Evolutionary conservation across 2,888 invertebrate genomes (phyloP).

Genomic region (Chydorus sphaericus): DNA sequence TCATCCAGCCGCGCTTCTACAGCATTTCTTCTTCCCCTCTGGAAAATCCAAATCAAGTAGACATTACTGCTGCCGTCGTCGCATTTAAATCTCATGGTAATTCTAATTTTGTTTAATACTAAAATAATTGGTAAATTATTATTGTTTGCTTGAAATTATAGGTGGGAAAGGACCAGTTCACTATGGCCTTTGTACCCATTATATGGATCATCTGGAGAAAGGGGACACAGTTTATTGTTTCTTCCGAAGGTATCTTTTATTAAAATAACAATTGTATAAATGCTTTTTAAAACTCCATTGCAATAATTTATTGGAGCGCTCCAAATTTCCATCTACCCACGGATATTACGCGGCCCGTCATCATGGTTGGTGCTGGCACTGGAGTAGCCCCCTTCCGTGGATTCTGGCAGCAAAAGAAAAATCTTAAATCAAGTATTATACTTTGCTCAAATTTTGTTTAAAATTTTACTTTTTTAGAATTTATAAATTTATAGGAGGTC

Average conservation of each 20-base stretch:
- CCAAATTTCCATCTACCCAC: slow-evolving; percentile 71
- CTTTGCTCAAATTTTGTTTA: background rate
- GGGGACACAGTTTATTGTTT: slow-evolving; percentile 44
- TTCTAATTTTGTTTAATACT: no score
- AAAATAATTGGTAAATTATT: no score
- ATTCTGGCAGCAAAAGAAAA: slow-evolving; percentile 65
- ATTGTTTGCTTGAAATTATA: slow-evolving; percentile 24
- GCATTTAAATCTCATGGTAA: slow-evolving; percentile 70
- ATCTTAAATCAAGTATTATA: slow-evolving; percentile 2
- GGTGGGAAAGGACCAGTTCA: slow-evolving; percentile 71
- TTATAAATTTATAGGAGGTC: slow-evolving; percentile 4
- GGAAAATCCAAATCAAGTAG: slow-evolving; percentile 60
- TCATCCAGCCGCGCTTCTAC: slow-evolving; percentile 82
- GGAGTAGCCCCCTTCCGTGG: slow-evolving; percentile 89
- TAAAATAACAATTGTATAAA: no score
- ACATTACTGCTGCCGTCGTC: slow-evolving; percentile 84
- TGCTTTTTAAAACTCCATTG: background rate
- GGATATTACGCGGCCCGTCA: slow-evolving; percentile 57
- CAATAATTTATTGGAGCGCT: slow-evolving; percentile 44
- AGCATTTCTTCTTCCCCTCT: slow-evolving; percentile 81
- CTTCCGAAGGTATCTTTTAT: slow-evolving; percentile 51
- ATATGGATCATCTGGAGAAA: slow-evolving; percentile 56
- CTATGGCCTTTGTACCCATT: slow-evolving; percentile 87
- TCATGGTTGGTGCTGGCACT: slow-evolving; percentile 81
- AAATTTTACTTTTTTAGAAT: background rate